Evolutionary conservation across 2,113 vertebrate species (phyloP), one percentile per base, ranked within the genome.

Genomic region (Mixornis gularis): DNA sequence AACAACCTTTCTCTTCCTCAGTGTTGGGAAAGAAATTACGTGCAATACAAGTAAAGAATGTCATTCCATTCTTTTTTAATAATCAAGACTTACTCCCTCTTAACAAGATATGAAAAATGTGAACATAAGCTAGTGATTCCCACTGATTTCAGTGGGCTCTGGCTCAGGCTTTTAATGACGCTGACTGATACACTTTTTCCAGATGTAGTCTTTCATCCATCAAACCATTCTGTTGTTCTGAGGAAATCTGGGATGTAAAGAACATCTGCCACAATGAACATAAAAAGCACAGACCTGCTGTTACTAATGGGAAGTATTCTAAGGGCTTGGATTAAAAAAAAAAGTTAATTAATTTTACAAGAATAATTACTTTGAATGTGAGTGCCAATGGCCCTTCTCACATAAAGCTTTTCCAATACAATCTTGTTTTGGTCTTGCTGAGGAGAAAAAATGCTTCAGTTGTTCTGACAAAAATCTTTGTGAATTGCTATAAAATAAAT

Each of bases 281-380:
- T 92, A 92, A 95, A 95, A 95, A 84, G 66, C 81, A 92, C 46
- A 89, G 89, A 87, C 87, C 74, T 94, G 91, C 91, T 96, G 89
- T 87, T 93, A 63, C 76, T 92, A 91, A 89, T 92, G 85, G 51
- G 56, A 95, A 93, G 60, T 74, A 87, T 85, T 94, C 59, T 80
- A 85, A 89, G 29, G 71, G 78, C 53, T 93, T 49, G 25, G 64
- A 85, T 79, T 94, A 13, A 72, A 92, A 85, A 92, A 87, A 94
- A 91, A 90, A 89, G n/a, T 91, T 91, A 96, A 95, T 96, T 95
- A 95, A 96, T 93, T 95, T 95, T 91, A 89, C 85, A 94, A 89
- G 91, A 96, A 89, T 95, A 95, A 93, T 96, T 93, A 85, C 81
- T 85, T 82, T 82, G 87, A 93, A 89, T 79, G 64, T 49, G 63